Evolutionary conservation across 2,113 vertebrate genomes (phyloP), one percentile per base, ranked within the genome.

Genomic region (Cyprichromis sp.): DNA sequence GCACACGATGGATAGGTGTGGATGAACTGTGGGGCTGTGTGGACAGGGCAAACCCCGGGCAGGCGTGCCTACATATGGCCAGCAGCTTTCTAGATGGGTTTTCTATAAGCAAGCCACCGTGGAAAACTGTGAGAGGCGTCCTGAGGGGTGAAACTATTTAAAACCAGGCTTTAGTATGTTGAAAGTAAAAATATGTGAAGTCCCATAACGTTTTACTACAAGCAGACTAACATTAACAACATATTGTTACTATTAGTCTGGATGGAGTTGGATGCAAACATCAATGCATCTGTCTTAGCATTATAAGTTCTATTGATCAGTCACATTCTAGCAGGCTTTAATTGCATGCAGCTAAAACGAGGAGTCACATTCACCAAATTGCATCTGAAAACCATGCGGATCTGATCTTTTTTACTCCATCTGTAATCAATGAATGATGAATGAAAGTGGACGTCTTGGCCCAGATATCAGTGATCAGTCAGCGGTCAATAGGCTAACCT

Each of bases 251-350:
- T 73, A 0, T 45, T 47, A 45, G 42, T 19, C 9, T 76, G 42
- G 29, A 61, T 19, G 16, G 1, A 61, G 57, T 61, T 3, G 57
- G 57, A 61, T 61, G 57, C 29, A 61, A 61, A 61, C 57, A 34
- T 34, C 57, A 61, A 0, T 34, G 29, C 57, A 34, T 61, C 29
- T 3, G 5, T 0, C 57, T 61, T 6, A 0, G 40, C 42, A 19
- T 17, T 76, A 26, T 10, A 29, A 7, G 9, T 1, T 76, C 42
- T 29, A 76, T 19, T 31, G 16, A 50, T 45, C 42, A 19, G 16
- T 0, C 24, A 50, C 42, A 8, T 78, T 31, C 45, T 29, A 78
- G 16, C 26, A 50, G 45, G 16, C 26, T 78, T 78, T 19, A 29
- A 12, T 50, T 78, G 3, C 4, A 31, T 31, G 26, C 45, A 50